Evolutionary conservation across 2,113 vertebrate genomes (phyloP), one percentile per base, ranked within the genome.

Genomic region (Corapipo altera): DNA sequence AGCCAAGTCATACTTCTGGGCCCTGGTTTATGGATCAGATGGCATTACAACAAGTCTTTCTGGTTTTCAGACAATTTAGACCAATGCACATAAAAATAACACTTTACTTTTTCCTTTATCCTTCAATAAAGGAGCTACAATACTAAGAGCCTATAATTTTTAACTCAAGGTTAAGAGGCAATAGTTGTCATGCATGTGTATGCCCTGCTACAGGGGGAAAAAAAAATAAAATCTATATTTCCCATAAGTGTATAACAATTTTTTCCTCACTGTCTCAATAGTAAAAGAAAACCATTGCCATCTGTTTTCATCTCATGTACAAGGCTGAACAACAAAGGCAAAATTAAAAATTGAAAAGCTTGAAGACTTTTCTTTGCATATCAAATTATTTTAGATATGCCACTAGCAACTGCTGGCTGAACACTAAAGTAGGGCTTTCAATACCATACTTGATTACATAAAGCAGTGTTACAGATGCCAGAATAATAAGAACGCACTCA

Each of bases 371-470:
- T 76, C 76, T 84, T 52, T 82, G 20, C 59, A 72, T 33, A 44
- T n/a, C 15, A 88, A 91, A 52, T 48, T 66, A 43, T 74, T 86
- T 89, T 51, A 86, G 26, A 49, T 80, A 51, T 86, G 59, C 39
- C 43, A 77, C 28, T 66, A 70, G 49, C 44, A 91, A 80, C 59
- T 84, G 72, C 79, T 73, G 43, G 52, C 65, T 84, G 69, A 97
- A 81, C 24, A 78, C 52, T 91, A 6, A 89, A 89, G 55, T 43
- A 84, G 21, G n/a, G 80, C 69, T 95, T 93, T 89, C 66, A 84
- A 64, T 72, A 52, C 41, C 52, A 49, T 39, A 93, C 70, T 92
- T 65, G 81, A 67, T 83, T 97, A 93, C 57, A 71, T 74, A 92
- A 93, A 95, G 52, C 61, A 69, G 59, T 18, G 22, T 54, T 84